Evolutionary conservation across 2,113 vertebrate genomes (phyloP).

Genomic region (Cyanoramphus novaezelandiae): DNA sequence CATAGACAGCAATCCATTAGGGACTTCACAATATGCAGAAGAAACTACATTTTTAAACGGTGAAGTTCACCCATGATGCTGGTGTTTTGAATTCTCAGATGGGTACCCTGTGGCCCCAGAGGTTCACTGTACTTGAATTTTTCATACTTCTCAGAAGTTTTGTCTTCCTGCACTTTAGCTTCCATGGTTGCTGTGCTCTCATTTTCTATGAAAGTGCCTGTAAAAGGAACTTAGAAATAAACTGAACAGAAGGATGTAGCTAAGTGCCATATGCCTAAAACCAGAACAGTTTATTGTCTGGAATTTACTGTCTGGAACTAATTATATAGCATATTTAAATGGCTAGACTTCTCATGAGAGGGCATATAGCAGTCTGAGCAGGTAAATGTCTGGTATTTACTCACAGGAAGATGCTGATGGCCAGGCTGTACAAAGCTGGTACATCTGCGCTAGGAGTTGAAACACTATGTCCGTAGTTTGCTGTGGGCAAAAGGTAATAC

Average conservation of each 20-base stretch:
- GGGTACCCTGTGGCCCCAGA: background rate
- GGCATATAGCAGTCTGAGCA: background rate
- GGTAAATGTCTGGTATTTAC: background rate
- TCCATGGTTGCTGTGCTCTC: background rate
- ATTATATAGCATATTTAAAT: background rate
- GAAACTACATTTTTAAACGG: background rate
- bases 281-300: background rate
- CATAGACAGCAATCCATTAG: background rate
- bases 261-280: background rate
- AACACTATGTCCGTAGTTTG: background rate
- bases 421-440: background rate
- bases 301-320: background rate
- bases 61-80: background rate
- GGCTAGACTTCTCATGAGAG: background rate
- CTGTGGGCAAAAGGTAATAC: background rate
- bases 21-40: background rate
- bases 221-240: background rate
- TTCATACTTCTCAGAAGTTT: background rate
- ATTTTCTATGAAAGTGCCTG: background rate
- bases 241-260: background rate
- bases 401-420: background rate
- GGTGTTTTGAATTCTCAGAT: background rate
- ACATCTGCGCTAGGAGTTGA: background rate
- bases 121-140: background rate
- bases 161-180: background rate